phyloP scores from a whole-genome alignment of 1,140 invertebrate species.

The Babylonia areolata region DNA sequence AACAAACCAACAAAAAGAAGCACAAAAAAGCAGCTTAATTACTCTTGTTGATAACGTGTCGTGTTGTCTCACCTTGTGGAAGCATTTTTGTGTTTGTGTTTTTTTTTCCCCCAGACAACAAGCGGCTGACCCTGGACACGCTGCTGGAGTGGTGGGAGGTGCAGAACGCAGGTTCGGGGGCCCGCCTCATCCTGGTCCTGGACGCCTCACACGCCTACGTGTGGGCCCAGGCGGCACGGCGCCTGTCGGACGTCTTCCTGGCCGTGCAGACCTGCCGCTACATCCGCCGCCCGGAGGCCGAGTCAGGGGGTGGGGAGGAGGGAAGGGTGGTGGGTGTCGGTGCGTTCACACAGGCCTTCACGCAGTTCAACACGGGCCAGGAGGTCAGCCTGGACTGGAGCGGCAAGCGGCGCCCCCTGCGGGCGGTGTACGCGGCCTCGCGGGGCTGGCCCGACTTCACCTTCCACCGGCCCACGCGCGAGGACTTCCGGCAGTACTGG shows the following conservation, averaged over 20 bases:
- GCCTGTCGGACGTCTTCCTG: slow-evolving; percentile 54
- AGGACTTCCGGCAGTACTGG: slow-evolving; percentile 71
- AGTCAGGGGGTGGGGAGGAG: slow-evolving; percentile 35
- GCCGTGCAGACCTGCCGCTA: slow-evolving; percentile 70
- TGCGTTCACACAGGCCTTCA: slow-evolving; percentile 69
- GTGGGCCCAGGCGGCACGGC: slow-evolving; percentile 62
- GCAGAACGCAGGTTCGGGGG: slow-evolving; percentile 58
- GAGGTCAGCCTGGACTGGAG: slow-evolving; percentile 58
- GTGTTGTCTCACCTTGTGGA: no score
- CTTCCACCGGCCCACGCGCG: slow-evolving; percentile 69
- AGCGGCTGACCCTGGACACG: slow-evolving; percentile 61
- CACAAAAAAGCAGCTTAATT: no score
- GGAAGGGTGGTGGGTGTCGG: slow-evolving; percentile 62
- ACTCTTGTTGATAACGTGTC: no score
- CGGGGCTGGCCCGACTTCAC: slow-evolving; percentile 70
- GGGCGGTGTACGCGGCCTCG: slow-evolving; percentile 65
- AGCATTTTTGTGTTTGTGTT: no score
- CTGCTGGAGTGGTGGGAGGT: slow-evolving; percentile 70
- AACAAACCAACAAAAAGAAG: no score
- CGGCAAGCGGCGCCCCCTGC: slow-evolving; percentile 52
- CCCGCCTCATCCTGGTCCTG: slow-evolving; percentile 69
- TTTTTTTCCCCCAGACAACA: slow-evolving; percentile 58
- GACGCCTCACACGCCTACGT: slow-evolving; percentile 67
- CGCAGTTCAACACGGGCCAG: slow-evolving; percentile 65
- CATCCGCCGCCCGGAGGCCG: slow-evolving; percentile 38